A percentile compares a stretch with the other conserved stretches of the same genome.
These are phyloP conservation scores for Amphimallon solstitiale DNA, from an alignment of 2,888 invertebrate species.

Conservation along the genomic window DNA sequence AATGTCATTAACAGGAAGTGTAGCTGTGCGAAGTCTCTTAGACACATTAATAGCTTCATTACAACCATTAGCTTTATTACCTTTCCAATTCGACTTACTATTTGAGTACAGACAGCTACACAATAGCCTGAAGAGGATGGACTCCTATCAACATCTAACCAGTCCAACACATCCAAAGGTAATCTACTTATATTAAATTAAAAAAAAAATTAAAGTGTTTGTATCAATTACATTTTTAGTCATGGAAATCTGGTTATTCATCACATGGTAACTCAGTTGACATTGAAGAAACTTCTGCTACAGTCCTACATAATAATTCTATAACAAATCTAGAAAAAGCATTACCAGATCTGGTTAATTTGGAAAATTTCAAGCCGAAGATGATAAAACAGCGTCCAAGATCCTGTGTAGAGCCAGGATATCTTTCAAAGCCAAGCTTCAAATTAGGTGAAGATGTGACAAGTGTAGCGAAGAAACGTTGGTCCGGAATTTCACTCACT, in stretches of 20 bases:
- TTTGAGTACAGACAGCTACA: constrained; percentile 82
- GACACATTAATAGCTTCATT: constrained; percentile 81
- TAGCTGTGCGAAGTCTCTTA: constrained; percentile 71
- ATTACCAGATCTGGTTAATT: constrained; percentile 70
- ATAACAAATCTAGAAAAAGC: constrained; percentile 61
- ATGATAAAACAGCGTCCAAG: constrained; percentile 72
- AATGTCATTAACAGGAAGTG: constrained; percentile 70
- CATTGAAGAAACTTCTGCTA: constrained; percentile 59
- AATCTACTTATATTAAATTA: no score
- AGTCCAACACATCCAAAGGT: constrained; percentile 60
- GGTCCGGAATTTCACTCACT: constrained; percentile 78
- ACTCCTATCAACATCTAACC: constrained; percentile 58
- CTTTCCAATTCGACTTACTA: constrained; percentile 83
- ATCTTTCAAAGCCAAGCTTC: constrained; percentile 55
- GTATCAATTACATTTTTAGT: constrained; percentile 15
- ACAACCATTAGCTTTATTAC: constrained; percentile 81
- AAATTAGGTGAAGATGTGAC: constrained; percentile 62
- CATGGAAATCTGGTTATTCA: constrained; percentile 35
- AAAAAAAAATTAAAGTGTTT: no score
- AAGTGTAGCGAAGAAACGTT: constrained; percentile 70
- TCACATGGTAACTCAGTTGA: constrained; percentile 56
- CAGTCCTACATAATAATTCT: constrained; percentile 66
- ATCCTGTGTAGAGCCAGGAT: constrained; percentile 73
- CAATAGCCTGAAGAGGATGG: constrained; percentile 78
- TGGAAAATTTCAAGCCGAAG: constrained; percentile 65